A percentile compares a stretch with the other conserved stretches of the same genome.
These are phyloP conservation scores for Notocelia uddmanniana DNA, from an alignment of 2,888 invertebrate species.

Conservation along the genomic window DNA sequence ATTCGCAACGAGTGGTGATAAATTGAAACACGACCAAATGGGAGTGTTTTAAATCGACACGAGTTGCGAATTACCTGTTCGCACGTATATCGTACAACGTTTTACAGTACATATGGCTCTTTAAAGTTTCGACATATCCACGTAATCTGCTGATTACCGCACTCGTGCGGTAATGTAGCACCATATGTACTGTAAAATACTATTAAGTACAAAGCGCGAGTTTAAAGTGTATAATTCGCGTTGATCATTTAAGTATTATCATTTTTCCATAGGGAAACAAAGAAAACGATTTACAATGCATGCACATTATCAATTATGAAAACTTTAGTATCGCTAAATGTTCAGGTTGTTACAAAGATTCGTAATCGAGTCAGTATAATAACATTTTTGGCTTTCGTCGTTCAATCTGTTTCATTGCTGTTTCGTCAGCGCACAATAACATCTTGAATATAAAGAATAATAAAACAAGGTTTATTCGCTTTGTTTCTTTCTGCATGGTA, in stretches of 20 bases:
- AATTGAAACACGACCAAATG: too few relatives aligned
- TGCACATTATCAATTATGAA: not conserved
- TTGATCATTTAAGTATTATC: not conserved
- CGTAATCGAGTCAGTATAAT: not conserved
- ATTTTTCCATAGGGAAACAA: not conserved
- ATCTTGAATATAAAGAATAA: conserved; percentile 13
- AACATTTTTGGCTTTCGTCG: not conserved
- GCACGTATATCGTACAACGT: too few relatives aligned
- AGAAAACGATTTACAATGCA: not conserved
- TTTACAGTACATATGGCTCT: too few relatives aligned
- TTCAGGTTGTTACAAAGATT: not conserved
- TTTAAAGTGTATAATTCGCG: not conserved
- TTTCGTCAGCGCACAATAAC: conserved; percentile 15
- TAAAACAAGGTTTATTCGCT: conserved; percentile 2
- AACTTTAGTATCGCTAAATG: not conserved
- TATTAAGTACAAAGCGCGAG: too few relatives aligned
- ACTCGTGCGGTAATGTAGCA: too few relatives aligned
- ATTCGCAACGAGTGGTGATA: too few relatives aligned
- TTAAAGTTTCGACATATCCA: too few relatives aligned
- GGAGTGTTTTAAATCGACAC: too few relatives aligned
- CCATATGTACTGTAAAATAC: too few relatives aligned
- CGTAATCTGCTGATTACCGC: too few relatives aligned
- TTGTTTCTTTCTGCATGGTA: conserved; percentile 21
- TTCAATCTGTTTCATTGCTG: conserved; percentile 10
- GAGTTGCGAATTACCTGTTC: too few relatives aligned